Conservation (phyloP, 2,113 vertebrate species). For the Oncorhynchus gorbuscha region DNA sequence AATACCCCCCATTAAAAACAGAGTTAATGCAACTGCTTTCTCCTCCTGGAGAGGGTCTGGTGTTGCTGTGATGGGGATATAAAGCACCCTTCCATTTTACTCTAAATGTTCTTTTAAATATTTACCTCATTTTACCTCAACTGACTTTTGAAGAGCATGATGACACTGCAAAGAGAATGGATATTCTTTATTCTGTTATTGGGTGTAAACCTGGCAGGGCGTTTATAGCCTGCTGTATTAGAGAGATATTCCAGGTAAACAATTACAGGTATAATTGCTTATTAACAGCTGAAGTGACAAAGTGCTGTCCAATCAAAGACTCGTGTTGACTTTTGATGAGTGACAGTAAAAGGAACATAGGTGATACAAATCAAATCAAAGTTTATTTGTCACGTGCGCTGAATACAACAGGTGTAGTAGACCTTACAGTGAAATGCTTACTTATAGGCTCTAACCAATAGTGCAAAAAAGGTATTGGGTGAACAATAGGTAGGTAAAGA, state of each 20-base stretch:
- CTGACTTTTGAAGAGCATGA: too few relatives aligned
- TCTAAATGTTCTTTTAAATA: neutral
- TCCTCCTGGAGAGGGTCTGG: neutral
- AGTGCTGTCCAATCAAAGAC: neutral
- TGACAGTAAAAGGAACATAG: constrained; percentile 2
- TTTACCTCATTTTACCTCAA: too few relatives aligned
- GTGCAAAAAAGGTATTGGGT: too few relatives aligned
- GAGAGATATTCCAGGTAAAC: neutral
- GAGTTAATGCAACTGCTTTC: constrained; percentile 12
- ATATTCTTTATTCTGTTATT: too few relatives aligned
- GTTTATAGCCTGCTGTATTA: neutral
- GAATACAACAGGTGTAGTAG: too few relatives aligned
- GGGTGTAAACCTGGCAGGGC: too few relatives aligned
- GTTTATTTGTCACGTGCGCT: too few relatives aligned
- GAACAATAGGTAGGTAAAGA: too few relatives aligned
- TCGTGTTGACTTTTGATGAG: constrained; percentile 3
- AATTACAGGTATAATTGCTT: constrained; percentile 9
- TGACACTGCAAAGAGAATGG: too few relatives aligned
- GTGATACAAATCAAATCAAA: neutral
- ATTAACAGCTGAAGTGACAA: constrained; percentile 9
- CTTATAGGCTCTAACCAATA: too few relatives aligned
- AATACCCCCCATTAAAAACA: constrained; percentile 51
- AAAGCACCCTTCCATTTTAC: neutral
- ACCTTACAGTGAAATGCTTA: too few relatives aligned
- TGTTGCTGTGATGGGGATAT: too few relatives aligned